These are phyloP conservation scores for Protonemura montana DNA, from an alignment of 2,888 invertebrate genomes.

Conservation along the genomic window DNA sequence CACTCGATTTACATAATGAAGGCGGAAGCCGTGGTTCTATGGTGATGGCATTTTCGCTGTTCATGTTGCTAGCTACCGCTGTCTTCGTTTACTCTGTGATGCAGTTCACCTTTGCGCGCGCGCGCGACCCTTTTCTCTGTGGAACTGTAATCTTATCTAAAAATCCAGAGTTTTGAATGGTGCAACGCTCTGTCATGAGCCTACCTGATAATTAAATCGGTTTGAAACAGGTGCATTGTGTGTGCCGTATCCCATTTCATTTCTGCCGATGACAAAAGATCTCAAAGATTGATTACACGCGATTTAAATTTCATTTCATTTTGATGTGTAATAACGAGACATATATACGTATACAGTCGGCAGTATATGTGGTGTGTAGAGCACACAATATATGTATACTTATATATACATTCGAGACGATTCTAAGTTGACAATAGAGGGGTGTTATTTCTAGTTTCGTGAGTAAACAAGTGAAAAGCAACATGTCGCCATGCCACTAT, in stretches of 20 bases:
- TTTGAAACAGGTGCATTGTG: neutral
- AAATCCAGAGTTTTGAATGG: neutral
- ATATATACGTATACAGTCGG: neutral
- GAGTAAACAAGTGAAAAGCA: conserved; percentile 22
- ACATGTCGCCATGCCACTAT: conserved; percentile 28
- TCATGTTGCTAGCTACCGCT: neutral
- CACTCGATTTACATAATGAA: conserved; percentile 8
- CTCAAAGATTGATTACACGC: neutral
- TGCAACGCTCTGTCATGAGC: neutral
- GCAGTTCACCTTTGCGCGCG: neutral
- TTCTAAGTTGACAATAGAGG: conserved; percentile 33
- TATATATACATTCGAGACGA: conserved; percentile 19
- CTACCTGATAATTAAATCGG: conserved; percentile 3
- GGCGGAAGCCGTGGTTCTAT: neutral
- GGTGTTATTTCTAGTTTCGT: conserved; percentile 33
- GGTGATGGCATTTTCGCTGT: neutral
- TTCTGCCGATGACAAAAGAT: conserved; percentile 7
- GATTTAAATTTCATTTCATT: conserved; percentile 7
- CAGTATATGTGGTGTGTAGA: neutral
- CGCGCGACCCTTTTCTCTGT: neutral
- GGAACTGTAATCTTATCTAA: neutral
- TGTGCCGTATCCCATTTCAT: conserved; percentile 7
- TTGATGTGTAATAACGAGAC: conserved; percentile 10
- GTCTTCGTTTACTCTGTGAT: neutral
- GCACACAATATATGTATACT: neutral